phyloP scores from a whole-genome alignment of 1,140 invertebrate genomes.

The Leguminivora glycinivorella region DNA sequence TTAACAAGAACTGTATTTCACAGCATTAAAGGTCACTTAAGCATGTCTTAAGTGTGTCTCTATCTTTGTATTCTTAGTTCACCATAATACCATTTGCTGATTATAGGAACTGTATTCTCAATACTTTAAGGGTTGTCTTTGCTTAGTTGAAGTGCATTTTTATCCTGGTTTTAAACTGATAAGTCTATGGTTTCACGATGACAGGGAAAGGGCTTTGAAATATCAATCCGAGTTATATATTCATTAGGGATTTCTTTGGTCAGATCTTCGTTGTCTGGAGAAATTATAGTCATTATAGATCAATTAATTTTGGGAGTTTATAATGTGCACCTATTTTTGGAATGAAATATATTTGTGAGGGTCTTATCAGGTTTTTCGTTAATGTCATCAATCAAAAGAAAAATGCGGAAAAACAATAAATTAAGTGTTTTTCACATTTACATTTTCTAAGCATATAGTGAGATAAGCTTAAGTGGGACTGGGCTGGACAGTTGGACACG shows the following conservation, averaged over 20 bases:
- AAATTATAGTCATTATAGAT: not conserved
- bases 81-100: not conserved
- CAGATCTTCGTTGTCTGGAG: not conserved
- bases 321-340: too few relatives aligned
- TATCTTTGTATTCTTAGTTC: not conserved
- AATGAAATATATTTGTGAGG: too few relatives aligned
- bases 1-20: not conserved
- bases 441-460: too few relatives aligned
- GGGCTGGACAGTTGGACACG: too few relatives aligned
- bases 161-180: not conserved
- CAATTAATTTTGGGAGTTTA: not conserved
- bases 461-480: too few relatives aligned
- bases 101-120: not conserved
- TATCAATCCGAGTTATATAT: not conserved
- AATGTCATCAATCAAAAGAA: too few relatives aligned
- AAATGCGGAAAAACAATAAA: too few relatives aligned
- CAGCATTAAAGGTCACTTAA: not conserved
- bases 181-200: constrained; percentile 8
- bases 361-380: too few relatives aligned
- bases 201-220: not conserved
- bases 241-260: not conserved
- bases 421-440: too few relatives aligned
- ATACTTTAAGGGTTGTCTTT: not conserved
- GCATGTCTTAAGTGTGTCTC: not conserved
- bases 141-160: not conserved